phyloP scores from a whole-genome alignment of 2,888 invertebrate genomes.

The Cantharis rustica region DNA sequence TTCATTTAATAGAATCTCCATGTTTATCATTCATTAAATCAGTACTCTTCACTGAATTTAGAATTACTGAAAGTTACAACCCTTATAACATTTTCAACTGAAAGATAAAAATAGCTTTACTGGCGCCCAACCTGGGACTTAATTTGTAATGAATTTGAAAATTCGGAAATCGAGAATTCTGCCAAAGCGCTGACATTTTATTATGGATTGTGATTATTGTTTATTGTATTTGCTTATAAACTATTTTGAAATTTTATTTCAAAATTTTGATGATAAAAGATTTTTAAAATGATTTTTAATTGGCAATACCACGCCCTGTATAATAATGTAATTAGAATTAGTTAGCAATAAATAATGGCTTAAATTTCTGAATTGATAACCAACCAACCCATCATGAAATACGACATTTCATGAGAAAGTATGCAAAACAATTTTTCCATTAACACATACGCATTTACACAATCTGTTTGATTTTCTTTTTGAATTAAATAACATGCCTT shows the following conservation, averaged over 20 bases:
- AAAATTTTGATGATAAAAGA: not conserved
- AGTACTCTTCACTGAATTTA: too few relatives aligned
- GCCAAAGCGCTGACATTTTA: too few relatives aligned
- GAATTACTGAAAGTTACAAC: too few relatives aligned
- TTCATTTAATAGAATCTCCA: too few relatives aligned
- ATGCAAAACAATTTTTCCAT: not conserved
- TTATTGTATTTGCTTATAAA: too few relatives aligned
- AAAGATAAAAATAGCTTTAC: too few relatives aligned
- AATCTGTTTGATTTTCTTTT: not conserved
- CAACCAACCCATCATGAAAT: not conserved
- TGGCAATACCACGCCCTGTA: not conserved
- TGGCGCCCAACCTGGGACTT: too few relatives aligned
- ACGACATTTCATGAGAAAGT: not conserved
- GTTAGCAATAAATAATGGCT: not conserved
- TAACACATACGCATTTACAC: not conserved
- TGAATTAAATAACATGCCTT: not conserved
- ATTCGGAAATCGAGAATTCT: too few relatives aligned
- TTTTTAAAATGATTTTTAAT: not conserved
- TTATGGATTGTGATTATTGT: too few relatives aligned
- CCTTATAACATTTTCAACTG: too few relatives aligned
- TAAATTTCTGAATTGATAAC: not conserved
- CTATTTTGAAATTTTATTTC: not conserved
- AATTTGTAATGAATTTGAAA: too few relatives aligned
- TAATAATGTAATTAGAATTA: not conserved
- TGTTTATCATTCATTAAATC: too few relatives aligned